Conservation (phyloP, 2,113 vertebrate species). For the Aspidoscelis tigris region DNA sequence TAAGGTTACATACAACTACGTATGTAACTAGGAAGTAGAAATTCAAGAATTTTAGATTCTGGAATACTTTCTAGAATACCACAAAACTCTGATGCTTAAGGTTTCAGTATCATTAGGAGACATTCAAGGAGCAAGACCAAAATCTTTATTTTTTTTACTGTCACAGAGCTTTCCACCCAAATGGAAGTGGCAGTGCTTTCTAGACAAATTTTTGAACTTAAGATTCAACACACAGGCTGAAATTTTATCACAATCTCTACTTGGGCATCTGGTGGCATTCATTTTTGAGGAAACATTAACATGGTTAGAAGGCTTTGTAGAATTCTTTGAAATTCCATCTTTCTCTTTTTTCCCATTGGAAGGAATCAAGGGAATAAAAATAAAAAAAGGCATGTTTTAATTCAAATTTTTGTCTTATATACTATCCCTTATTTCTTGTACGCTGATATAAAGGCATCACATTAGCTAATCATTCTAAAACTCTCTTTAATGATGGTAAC, state of each 20-base stretch:
- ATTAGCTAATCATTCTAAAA: conserved; percentile 17
- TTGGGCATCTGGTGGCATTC: not conserved
- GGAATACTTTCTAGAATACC: too few relatives aligned
- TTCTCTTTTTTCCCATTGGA: not conserved
- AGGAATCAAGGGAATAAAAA: not conserved
- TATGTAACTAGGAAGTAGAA: too few relatives aligned
- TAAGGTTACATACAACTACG: too few relatives aligned
- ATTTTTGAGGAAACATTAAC: not conserved
- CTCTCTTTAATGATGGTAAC: not conserved
- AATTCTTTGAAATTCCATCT: not conserved
- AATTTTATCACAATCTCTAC: not conserved
- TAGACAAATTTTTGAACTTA: not conserved
- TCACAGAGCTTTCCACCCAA: not conserved
- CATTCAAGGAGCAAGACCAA: not conserved
- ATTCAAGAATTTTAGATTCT: too few relatives aligned
- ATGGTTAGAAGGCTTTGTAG: not conserved
- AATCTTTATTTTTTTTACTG: not conserved
- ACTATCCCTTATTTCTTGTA: not conserved
- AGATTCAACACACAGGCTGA: not conserved
- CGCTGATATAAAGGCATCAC: not conserved
- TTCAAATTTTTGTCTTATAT: not conserved
- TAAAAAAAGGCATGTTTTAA: not conserved
- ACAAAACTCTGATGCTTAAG: not conserved
- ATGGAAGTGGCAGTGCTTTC: not conserved
- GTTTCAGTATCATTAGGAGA: not conserved